phyloP scores from a whole-genome alignment of 30 jellyfish, hydroid and myxozoan species.

The Aurelia aurita region DNA sequence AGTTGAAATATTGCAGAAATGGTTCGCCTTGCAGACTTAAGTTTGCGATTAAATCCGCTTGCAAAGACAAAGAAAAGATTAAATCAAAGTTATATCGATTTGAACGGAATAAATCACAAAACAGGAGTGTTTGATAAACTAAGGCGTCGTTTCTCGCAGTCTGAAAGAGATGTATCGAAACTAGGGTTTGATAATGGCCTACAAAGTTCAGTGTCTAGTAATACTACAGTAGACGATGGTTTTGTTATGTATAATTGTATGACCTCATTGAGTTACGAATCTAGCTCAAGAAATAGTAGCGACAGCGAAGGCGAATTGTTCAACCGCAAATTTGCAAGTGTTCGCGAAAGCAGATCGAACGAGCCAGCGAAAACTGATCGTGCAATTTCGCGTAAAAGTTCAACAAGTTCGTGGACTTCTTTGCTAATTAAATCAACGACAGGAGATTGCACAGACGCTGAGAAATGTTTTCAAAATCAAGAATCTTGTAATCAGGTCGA shows the following conservation, averaged over 20 bases:
- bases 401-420: background rate
- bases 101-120: constrained; percentile 38
- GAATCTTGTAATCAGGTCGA: background rate
- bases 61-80: constrained; percentile 49
- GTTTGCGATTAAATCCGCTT: constrained; percentile 16
- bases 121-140: constrained; percentile 32
- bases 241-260: constrained; percentile 7
- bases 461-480: background rate
- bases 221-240: constrained; percentile 16
- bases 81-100: constrained; percentile 28
- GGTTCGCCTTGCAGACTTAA: constrained; percentile 38
- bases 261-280: background rate
- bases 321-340: background rate
- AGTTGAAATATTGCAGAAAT: background rate
- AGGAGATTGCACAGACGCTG: background rate
- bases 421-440: background rate
- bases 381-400: background rate
- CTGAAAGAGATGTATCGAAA: constrained; percentile 53
- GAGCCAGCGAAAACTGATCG: too few species aligned
- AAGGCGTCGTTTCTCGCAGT: constrained; percentile 61
- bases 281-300: background rate
- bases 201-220: background rate
- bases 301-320: background rate
- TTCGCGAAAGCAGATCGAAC: too few species aligned
- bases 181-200: background rate